Conservation (phyloP, 2,888 invertebrate species). For the Hoplodrina ambigua region DNA sequence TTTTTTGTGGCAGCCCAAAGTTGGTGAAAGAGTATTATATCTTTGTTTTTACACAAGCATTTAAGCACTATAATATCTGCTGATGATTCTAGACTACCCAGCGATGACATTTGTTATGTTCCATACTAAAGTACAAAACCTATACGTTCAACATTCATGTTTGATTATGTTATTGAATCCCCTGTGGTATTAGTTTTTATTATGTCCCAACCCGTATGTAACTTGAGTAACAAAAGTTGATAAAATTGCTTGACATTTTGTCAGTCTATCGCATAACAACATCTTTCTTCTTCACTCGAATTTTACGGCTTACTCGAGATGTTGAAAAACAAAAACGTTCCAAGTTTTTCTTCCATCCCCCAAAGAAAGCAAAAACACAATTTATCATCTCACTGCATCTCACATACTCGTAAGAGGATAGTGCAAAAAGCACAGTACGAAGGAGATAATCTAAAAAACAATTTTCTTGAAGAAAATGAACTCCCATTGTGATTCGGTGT, state of each 20-base stretch:
- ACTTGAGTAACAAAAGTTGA: background rate
- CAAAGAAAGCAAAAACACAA: conserved; percentile 37
- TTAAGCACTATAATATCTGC: no score
- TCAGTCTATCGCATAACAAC: background rate
- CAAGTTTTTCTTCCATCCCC: conserved; percentile 8
- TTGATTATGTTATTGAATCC: no score
- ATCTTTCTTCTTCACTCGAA: background rate
- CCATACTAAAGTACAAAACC: no score
- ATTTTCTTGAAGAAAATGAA: conserved; percentile 63
- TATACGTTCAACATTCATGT: no score
- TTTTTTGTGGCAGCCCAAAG: no score
- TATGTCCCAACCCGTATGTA: no score
- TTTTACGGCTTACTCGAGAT: conserved; percentile 11
- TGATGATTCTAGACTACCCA: no score
- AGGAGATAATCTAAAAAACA: conserved; percentile 60
- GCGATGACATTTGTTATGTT: no score
- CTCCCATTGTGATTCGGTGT: conserved; percentile 53
- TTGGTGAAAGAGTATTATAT: no score
- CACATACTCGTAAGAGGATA: conserved; percentile 47
- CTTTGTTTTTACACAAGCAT: no score
- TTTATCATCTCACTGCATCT: conserved; percentile 49
- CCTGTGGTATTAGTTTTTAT: no score
- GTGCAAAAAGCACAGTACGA: conserved; percentile 42
- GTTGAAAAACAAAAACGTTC: conserved; percentile 5
- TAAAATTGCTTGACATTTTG: conserved; percentile 10